A percentile compares a stretch with the other conserved stretches of the same genome.
Conservation (phyloP, 2,888 invertebrate species). For the Hartigia nigra region DNA sequence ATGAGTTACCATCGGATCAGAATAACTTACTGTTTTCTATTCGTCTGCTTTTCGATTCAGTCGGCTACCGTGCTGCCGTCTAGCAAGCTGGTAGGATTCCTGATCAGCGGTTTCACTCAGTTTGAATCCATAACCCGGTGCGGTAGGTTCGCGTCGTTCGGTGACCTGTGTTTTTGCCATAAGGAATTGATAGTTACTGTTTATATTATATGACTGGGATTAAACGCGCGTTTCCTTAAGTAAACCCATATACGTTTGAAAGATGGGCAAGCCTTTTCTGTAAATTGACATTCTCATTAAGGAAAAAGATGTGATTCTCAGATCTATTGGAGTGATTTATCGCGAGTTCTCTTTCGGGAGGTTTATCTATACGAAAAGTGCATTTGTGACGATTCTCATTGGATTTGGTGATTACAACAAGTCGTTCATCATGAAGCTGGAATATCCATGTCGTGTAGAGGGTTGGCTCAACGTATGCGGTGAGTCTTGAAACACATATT, state of each 20-base stretch:
- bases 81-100: conserved; percentile 2
- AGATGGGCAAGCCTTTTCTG: background rate
- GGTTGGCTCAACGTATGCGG: conserved; percentile 73
- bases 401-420: background rate
- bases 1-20: background rate
- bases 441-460: conserved; percentile 71
- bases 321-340: background rate
- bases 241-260: background rate
- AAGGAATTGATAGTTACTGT: background rate
- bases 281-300: background rate
- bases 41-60: background rate
- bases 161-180: background rate
- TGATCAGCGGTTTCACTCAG: conserved; percentile 37
- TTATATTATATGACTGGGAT: background rate
- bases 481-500: conserved; percentile 52
- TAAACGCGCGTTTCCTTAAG: background rate
- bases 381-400: conserved; percentile 28
- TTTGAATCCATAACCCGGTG: conserved; percentile 54
- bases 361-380: background rate
- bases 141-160: conserved; percentile 30
- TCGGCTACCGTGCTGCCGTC: conserved; percentile 8
- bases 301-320: background rate
- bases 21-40: background rate
- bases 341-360: background rate
- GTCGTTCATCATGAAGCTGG: conserved; percentile 59